Evolutionary conservation across 1,140 invertebrate species (phyloP).

Genomic region (Philaenus spumarius): DNA sequence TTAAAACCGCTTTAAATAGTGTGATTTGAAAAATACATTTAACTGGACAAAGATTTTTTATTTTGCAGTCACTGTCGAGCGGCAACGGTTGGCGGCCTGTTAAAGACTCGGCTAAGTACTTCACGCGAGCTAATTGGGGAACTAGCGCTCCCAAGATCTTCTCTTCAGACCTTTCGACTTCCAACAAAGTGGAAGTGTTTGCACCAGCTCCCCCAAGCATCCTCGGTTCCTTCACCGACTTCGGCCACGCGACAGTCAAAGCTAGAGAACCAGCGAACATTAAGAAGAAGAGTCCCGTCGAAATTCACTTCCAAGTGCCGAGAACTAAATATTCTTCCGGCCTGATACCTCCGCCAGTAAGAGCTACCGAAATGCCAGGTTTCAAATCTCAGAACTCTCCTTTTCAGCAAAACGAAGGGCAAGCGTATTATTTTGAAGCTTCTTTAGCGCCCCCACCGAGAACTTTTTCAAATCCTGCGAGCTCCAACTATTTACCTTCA

Average conservation of each 20-base stretch:
- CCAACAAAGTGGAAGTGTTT: constrained; percentile 30
- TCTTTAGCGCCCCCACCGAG: constrained; percentile 21
- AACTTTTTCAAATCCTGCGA: constrained; percentile 6
- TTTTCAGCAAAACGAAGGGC: not conserved
- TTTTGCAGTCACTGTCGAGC: constrained; percentile 13
- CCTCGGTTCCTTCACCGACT: constrained; percentile 41
- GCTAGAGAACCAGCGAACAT: constrained; percentile 30
- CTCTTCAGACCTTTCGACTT: not conserved
- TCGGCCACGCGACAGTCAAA: constrained; percentile 40
- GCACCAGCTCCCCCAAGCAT: constrained; percentile 39
- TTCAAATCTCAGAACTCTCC: no score
- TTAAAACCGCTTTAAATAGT: no score
- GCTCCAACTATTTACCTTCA: constrained; percentile 11
- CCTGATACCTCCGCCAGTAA: no score
- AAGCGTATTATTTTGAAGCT: constrained; percentile 18
- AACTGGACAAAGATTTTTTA: no score
- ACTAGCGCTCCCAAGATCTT: not conserved
- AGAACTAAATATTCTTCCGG: no score
- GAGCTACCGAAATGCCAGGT: no score
- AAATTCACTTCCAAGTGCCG: no score
- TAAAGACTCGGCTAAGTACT: not conserved
- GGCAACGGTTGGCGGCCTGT: constrained; percentile 18
- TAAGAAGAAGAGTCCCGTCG: constrained; percentile 3
- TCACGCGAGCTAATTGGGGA: not conserved
- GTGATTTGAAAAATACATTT: no score